Evolutionary conservation across 2,113 vertebrate genomes (phyloP).

Genomic region (Macrotis lagotis): DNA sequence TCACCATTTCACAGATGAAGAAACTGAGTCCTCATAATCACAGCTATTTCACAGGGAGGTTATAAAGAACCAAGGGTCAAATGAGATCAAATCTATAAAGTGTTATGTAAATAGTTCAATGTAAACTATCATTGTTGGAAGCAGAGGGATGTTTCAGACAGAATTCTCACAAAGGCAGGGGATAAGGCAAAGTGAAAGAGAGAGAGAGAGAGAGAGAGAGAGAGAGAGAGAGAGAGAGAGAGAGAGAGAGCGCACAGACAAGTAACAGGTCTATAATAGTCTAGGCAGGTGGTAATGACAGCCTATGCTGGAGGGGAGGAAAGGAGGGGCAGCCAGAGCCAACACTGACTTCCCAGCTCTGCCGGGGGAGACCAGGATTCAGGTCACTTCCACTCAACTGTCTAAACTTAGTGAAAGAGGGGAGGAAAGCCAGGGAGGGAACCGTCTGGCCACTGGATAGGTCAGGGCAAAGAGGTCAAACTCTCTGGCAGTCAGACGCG

Average conservation of each 20-base stretch:
- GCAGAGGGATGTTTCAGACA: not conserved
- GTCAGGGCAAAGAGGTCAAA: slow-evolving; percentile 32
- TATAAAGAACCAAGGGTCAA: not conserved
- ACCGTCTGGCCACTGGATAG: not conserved
- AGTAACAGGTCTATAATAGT: not conserved
- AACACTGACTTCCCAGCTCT: not conserved
- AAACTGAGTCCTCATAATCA: not conserved
- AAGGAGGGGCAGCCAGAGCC: not conserved
- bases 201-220: not conserved
- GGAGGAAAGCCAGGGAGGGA: not conserved
- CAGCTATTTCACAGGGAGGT: not conserved
- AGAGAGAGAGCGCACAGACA: not conserved
- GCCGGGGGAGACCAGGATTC: not conserved
- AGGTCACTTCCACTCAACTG: not conserved
- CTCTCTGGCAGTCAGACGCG: not conserved
- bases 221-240: not conserved
- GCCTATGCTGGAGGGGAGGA: not conserved
- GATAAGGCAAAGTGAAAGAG: not conserved
- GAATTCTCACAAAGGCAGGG: not conserved
- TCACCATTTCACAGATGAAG: too few relatives aligned
- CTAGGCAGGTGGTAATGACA: not conserved
- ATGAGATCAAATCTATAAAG: not conserved
- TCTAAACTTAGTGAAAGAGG: not conserved
- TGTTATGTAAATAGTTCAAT: not conserved
- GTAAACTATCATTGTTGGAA: not conserved